Evolutionary conservation across 2,113 vertebrate genomes (phyloP), one percentile per base, ranked within the genome.

Genomic region (Urocitellus parryii): DNA sequence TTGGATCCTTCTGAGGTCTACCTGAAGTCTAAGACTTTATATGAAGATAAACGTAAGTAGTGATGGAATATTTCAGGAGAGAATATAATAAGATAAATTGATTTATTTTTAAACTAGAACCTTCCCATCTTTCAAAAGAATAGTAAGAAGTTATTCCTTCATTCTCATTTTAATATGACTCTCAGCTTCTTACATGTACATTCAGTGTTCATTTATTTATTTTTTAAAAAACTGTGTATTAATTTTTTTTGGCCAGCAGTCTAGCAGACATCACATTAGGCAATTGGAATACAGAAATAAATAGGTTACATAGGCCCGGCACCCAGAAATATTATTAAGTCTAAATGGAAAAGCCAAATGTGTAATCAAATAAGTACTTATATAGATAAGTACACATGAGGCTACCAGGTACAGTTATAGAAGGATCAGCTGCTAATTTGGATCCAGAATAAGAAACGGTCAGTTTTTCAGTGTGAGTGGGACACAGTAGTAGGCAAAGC

Each of bases 11-110:
- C 99, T 0, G 99, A 99, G 97, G 99, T 99, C 96, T 99, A 99
- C 98, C 98, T 99, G 98, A 99, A 99, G 68, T 99, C 99, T 87
- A 99, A 98, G 98, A 99, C 99, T 39, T 98, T 99, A 12, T 98
- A 99, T 78, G 99, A 99, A 98, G 99, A 99, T 98, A 99, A 99
- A 97, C 99, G 99, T 99, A 95, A 99, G 99, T 99, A 87, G 9
- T 25, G 80, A 67, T 74, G 85, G 53, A 27, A 42, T 96, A 56
- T 95, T 95, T 90, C 22, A 93, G 51, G 73, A 93, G 16, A 88
- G 16, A 63, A 42, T 89, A 76, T 17, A 20, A 81, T 39, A 22
- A 65, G 39, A 83, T 89, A 70, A 83, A 61, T 79, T 78, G 82
- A 27, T 72, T 63, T 85, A 67, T 88, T 92, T 83, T 86, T 67